phyloP scores from a whole-genome alignment of 2,888 invertebrate species.

The Lumbricus terrestris region DNA sequence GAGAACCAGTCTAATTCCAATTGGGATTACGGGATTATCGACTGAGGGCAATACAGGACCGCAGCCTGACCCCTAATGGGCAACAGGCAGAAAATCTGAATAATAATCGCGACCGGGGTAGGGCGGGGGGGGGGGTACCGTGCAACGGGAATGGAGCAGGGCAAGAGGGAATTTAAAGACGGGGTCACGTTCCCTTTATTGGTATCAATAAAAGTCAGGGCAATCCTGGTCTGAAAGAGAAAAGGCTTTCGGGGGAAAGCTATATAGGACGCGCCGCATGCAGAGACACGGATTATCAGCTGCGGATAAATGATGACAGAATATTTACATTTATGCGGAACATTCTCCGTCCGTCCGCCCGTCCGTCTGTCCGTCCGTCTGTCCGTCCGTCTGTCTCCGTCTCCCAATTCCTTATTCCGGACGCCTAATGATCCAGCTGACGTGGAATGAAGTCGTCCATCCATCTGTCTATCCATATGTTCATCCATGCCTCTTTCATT shows the following conservation, averaged over 20 bases:
- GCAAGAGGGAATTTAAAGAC: background rate
- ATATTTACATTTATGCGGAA: background rate
- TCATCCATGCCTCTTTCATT: background rate
- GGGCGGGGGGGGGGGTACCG: no score
- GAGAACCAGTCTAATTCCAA: background rate
- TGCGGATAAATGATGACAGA: conserved; percentile 3
- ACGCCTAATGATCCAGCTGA: background rate
- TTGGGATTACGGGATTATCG: background rate
- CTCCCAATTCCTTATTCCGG: background rate
- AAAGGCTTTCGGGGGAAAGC: background rate
- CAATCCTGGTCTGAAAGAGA: conserved; percentile 3
- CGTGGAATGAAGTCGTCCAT: background rate
- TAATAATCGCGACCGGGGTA: background rate
- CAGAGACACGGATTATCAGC: background rate
- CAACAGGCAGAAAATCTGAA: conserved; percentile 3
- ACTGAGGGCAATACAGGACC: background rate
- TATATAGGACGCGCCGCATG: no score
- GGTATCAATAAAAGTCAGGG: background rate
- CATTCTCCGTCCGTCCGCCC: background rate
- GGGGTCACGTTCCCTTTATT: background rate
- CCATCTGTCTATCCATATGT: background rate
- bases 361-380: no score
- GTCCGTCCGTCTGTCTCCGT: background rate
- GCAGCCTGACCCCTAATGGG: conserved; percentile 3
- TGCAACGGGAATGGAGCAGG: background rate